Evolutionary conservation across 2,888 invertebrate genomes (phyloP), one percentile per base, ranked within the genome.

Genomic region (Phania funesta): DNA sequence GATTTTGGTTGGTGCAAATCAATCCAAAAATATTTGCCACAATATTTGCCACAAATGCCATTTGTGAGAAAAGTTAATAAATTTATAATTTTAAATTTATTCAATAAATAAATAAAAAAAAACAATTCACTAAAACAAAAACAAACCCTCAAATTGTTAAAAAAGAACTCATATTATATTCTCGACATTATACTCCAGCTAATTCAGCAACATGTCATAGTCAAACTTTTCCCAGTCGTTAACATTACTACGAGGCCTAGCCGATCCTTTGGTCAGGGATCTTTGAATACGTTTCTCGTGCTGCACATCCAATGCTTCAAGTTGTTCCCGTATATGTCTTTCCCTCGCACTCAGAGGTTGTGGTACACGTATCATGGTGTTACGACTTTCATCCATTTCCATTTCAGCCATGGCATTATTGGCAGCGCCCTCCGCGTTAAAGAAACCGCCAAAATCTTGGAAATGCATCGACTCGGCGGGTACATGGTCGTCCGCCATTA

Each of bases 151-250:
- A 52, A 38, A 44, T 52, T 70, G 62, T 11, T 16, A 5, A 13
- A 60, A 75, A 32, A 60, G 24, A 67, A 50, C 29, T 48, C 20
- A 1, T 11, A 13, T n/a, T 35, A 29, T 2, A 2, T 24, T 0
- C 32, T 62, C 29, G 62, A 0, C n/a, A 1, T 18, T 44, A 1
- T 6, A 16, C 35, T 29, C 32, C 9, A 46, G 29, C 18, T 89
- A 89, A 80, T 88, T 86, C 0, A 76, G 24, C 9, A 44, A 44
- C 68, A 68, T 52, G 9, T 90, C 90, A 71, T 90, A 90, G 84
- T 90, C 90, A 70, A 90, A 90, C 35, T 88, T 87, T 77, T 90
- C 90, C 88, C 90, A 90, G 3, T 84, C 85, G 3, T 85, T 22
- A 13, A 85, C 87, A 1, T 86, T 84, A 9, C 6, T 38, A n/a